phyloP scores from a whole-genome alignment of 2,888 invertebrate genomes.

The Noctua pronuba region DNA sequence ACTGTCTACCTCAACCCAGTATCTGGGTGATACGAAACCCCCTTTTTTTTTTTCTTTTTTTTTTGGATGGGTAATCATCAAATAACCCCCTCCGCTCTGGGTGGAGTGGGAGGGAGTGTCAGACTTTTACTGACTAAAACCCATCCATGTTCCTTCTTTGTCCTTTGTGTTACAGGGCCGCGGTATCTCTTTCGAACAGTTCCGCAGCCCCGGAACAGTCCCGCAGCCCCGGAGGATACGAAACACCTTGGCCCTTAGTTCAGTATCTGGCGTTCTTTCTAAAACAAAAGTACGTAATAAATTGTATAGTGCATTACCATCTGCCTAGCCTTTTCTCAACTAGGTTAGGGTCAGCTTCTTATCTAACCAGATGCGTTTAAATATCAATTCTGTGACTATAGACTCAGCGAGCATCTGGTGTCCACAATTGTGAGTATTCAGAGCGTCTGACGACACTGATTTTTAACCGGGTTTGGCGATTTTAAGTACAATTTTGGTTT shows the following conservation, averaged over 20 bases:
- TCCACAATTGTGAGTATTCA: neutral
- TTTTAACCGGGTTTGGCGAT: neutral
- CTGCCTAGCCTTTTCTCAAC: slow-evolving; percentile 4
- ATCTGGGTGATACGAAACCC: neutral
- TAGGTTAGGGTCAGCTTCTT: slow-evolving; percentile 44
- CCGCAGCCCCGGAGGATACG: too few species aligned
- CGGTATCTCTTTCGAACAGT: too few species aligned
- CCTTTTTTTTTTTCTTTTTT: too few species aligned
- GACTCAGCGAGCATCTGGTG: slow-evolving; percentile 16
- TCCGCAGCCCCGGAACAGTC: too few species aligned
- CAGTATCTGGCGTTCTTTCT: neutral
- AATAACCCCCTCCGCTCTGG: too few species aligned
- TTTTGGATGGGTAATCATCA: too few species aligned
- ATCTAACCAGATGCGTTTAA: slow-evolving; percentile 27
- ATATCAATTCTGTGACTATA: slow-evolving; percentile 5
- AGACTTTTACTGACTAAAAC: too few species aligned
- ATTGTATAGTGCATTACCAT: slow-evolving; percentile 12
- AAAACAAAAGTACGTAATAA: slow-evolving; percentile 10
- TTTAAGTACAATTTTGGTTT: neutral
- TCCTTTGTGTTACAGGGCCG: too few species aligned
- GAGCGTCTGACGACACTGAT: neutral
- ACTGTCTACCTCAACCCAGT: neutral
- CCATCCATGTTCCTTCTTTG: too few species aligned
- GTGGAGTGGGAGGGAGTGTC: too few species aligned
- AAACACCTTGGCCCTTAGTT: neutral